phyloP scores from a whole-genome alignment of 1,140 invertebrate species.

The Aphaenogaster ashmeadi region DNA sequence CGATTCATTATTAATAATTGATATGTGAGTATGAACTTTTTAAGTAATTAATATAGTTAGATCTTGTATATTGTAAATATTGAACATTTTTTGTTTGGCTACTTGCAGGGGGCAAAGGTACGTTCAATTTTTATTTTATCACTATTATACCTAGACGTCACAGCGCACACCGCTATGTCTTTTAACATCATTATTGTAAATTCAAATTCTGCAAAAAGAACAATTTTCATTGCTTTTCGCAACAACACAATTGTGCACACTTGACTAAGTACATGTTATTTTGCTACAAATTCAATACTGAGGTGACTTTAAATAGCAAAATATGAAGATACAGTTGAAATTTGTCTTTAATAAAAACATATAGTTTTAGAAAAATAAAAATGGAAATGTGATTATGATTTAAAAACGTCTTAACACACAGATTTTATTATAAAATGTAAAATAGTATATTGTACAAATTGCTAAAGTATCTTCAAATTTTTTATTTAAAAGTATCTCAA shows the following conservation, averaged over 20 bases:
- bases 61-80: constrained; percentile 80
- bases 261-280: constrained; percentile 55
- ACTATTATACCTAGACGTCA: constrained; percentile 76
- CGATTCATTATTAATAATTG: constrained; percentile 69
- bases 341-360: neutral
- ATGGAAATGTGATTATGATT: neutral
- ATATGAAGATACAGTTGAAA: neutral
- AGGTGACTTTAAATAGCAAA: constrained; percentile 1
- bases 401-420: neutral
- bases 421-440: neutral
- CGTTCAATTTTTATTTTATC: constrained; percentile 85
- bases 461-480: constrained; percentile 1
- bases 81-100: constrained; percentile 87
- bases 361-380: neutral
- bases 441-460: constrained; percentile 1
- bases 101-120: constrained; percentile 90
- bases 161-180: constrained; percentile 68
- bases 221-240: constrained; percentile 65
- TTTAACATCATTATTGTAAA: constrained; percentile 59
- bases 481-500: constrained; percentile 19
- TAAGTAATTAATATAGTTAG: constrained; percentile 73
- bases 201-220: constrained; percentile 33
- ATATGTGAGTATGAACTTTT: constrained; percentile 59
- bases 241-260: constrained; percentile 66
- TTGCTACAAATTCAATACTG: neutral